Evolutionary conservation across 2,797 vertebrate genomes (phyloP), one percentile per base, ranked within the genome.

Genomic region (Sciurus vulgaris): DNA sequence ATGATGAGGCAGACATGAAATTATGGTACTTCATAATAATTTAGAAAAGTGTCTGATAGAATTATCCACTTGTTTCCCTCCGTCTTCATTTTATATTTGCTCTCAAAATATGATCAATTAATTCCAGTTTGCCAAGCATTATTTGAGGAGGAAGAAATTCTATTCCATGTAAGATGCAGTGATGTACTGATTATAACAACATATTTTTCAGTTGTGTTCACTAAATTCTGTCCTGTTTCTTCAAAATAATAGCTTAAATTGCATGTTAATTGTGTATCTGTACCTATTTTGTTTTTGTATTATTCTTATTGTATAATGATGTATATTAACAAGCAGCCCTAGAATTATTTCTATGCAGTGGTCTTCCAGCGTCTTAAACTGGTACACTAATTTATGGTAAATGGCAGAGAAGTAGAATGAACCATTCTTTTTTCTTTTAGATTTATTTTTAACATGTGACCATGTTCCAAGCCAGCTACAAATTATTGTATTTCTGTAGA

Each of bases 401-500:
- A 88, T 98, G 94, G 65, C 96, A 97, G 91, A 96, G 95, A 97
- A 96, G 77, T 97, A 96, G 83, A 98, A 97, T 93, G 96, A 96
- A 78, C 93, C 94, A 95, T 95, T 86, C 93, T 96, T 88, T 95
- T 98, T 97, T 93, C 97, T 98, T 98, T 98, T 97, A 96, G 65
- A 96, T 86, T 97, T 98, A 77, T 73, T 98, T 98, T 98, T 98
- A 93, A 94, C 97, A 96, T 97, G 96, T 98, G 93, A 94, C 69
- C 83, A 97, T 97, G 96, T 97, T 98, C 92, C 97, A 98, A 98
- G 96, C 98, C 97, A 79, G 79, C 96, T 97, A 86, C 98, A 98
- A 98, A 93, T 98, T 98, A 93, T 98, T 98, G 95, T 98, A 97
- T 98, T 98, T 98, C 98, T 98, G 93, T 98, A 98, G 97, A 98